phyloP scores from a whole-genome alignment of 37 sponge, comb jelly and placozoan genomes.

The Lycopodina hypogea region DNA sequence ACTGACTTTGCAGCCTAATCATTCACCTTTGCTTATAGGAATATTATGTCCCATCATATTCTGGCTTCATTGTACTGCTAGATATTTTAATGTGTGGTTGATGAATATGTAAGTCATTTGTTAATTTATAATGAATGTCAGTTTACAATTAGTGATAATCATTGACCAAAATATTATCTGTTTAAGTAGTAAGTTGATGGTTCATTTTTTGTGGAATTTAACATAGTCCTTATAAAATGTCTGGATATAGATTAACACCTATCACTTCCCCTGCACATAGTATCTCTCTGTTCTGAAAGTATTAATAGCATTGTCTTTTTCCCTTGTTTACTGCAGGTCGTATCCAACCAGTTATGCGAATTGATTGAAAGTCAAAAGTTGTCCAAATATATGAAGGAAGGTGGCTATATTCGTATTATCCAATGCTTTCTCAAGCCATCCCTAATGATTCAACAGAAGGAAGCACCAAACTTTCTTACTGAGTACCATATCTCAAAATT shows the following conservation, averaged over 20 bases:
- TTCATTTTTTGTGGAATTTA: too few species aligned
- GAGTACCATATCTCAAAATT: conserved; percentile 38
- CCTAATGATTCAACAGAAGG: conserved; percentile 30
- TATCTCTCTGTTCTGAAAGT: not conserved
- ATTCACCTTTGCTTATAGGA: too few species aligned
- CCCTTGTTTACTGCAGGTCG: not conserved
- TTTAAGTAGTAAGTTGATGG: too few species aligned
- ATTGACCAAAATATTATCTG: too few species aligned
- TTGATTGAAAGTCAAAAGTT: conserved; percentile 21
- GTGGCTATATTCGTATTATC: conserved; percentile 42
- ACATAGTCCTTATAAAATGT: too few species aligned
- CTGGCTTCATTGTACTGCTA: too few species aligned
- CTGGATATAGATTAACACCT: not conserved
- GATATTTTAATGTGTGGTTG: too few species aligned
- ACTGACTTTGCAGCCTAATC: too few species aligned
- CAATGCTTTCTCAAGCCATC: conserved; percentile 54
- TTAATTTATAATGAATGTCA: too few species aligned
- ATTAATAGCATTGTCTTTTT: not conserved
- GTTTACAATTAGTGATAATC: too few species aligned
- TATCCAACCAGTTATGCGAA: conserved; percentile 22
- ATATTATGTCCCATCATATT: too few species aligned
- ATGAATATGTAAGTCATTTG: too few species aligned
- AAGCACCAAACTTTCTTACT: conserved; percentile 48
- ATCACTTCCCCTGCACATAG: not conserved
- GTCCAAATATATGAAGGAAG: conserved; percentile 29